These are phyloP conservation scores for Rhombomys opimus DNA, from an alignment of 2,113 vertebrate genomes.

Conservation along the genomic window DNA sequence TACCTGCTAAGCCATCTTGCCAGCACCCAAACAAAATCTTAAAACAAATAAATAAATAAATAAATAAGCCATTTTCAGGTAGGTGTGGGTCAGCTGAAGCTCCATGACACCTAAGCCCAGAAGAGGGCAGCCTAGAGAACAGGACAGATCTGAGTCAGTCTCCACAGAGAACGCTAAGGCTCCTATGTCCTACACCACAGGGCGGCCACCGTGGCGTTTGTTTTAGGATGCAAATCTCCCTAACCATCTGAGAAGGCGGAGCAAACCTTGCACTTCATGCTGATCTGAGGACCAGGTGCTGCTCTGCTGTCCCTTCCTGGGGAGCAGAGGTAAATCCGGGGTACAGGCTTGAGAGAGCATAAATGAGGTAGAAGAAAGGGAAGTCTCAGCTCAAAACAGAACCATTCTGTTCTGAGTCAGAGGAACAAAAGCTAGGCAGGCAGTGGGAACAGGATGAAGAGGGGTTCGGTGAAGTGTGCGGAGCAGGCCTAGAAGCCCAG, in stretches of 20 bases:
- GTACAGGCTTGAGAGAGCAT: background rate
- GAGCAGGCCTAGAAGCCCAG: background rate
- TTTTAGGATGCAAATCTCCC: background rate
- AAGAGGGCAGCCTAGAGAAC: background rate
- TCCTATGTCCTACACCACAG: background rate
- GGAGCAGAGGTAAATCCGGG: background rate
- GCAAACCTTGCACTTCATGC: background rate
- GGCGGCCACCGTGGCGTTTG: background rate
- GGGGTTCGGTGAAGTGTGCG: background rate
- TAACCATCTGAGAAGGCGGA: background rate
- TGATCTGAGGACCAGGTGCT: background rate
- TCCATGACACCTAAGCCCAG: background rate
- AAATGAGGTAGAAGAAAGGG: background rate
- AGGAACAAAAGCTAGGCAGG: constrained; percentile 21
- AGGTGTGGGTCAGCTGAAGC: background rate
- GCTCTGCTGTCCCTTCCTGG: background rate
- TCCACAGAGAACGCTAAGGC: background rate
- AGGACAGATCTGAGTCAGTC: background rate
- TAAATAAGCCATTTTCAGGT: background rate
- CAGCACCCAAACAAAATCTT: constrained; percentile 16
- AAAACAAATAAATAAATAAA: background rate
- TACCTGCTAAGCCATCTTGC: background rate
- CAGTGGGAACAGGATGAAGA: background rate
- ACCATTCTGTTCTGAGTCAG: constrained; percentile 31
- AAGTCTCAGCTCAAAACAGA: background rate